Conservation (phyloP, 2,113 vertebrate species). For the Monarcha castaneiventris region DNA sequence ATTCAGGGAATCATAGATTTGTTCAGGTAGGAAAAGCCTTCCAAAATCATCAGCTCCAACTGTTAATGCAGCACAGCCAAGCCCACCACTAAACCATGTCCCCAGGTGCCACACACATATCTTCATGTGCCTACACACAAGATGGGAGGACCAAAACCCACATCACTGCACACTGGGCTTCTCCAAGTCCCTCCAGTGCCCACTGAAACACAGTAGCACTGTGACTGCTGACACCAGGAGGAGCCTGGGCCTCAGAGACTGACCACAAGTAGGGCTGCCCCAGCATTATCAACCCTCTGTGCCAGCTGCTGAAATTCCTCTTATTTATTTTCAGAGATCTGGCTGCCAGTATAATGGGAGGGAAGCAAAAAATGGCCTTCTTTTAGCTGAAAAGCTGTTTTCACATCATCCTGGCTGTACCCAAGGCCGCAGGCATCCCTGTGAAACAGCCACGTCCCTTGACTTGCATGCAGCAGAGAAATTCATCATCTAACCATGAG, state of each 20-base stretch:
- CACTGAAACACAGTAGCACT: rapidly evolving
- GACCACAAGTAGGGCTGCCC: background rate
- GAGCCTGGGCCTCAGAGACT: background rate
- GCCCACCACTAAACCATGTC: background rate
- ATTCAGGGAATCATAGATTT: background rate
- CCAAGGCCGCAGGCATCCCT: background rate
- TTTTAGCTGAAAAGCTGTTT: background rate
- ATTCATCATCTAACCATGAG: background rate
- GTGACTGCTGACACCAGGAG: background rate
- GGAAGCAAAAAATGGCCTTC: background rate
- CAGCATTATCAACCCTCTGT: rapidly evolving
- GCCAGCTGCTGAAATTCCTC: background rate
- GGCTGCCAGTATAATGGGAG: background rate
- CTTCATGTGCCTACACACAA: background rate
- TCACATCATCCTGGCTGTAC: background rate
- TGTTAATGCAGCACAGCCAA: background rate
- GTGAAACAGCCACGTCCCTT: background rate
- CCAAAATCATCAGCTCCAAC: background rate
- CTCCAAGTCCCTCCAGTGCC: background rate
- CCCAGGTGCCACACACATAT: background rate
- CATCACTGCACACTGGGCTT: rapidly evolving
- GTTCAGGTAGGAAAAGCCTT: background rate
- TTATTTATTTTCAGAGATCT: background rate
- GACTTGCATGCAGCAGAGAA: background rate
- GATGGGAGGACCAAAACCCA: background rate